phyloP scores from a whole-genome alignment of 2,113 vertebrate species.

The Vulpes ferrilata region DNA sequence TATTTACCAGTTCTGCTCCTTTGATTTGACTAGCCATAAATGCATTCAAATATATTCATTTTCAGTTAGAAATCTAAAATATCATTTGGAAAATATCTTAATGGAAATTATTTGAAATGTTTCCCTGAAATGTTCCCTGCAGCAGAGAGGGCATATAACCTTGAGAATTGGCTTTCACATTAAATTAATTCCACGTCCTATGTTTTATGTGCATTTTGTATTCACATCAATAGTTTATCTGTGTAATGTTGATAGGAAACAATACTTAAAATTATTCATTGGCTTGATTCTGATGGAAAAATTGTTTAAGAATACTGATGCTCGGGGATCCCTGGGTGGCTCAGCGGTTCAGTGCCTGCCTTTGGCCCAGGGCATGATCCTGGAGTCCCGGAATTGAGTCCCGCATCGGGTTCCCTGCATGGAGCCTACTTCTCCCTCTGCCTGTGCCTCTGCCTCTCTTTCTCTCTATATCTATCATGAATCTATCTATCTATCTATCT shows the following conservation, averaged over 20 bases:
- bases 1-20: background rate
- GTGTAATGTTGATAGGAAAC: constrained; percentile 42
- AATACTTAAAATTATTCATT: background rate
- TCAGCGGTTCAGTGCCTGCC: too few species aligned
- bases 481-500: too few species aligned
- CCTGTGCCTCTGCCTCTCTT: too few species aligned
- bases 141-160: background rate
- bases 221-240: constrained; percentile 15
- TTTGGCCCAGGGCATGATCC: too few species aligned
- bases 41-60: constrained; percentile 45
- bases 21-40: background rate
- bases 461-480: too few species aligned
- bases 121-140: background rate
- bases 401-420: too few species aligned
- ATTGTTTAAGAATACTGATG: background rate
- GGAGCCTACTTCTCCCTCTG: too few species aligned
- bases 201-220: background rate
- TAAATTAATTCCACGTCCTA: background rate
- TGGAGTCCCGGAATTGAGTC: too few species aligned
- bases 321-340: background rate
- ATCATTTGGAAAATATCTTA: background rate
- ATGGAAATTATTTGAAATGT: constrained; percentile 4
- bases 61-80: background rate
- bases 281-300: background rate
- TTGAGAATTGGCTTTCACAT: background rate